phyloP scores from a whole-genome alignment of 2,797 vertebrate genomes.

The Squalus acanthias region DNA sequence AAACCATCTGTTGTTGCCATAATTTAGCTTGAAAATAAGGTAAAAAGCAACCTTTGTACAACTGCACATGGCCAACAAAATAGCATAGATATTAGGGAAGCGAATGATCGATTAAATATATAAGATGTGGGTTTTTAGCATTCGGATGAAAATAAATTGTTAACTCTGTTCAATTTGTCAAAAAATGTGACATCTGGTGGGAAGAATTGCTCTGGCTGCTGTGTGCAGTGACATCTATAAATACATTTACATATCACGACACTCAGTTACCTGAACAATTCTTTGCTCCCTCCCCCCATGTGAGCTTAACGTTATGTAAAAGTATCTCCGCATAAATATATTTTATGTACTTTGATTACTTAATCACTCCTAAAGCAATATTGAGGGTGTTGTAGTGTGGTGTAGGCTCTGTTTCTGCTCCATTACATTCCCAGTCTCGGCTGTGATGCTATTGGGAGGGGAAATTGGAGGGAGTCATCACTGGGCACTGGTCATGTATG shows the following conservation, averaged over 20 bases:
- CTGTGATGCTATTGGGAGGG: not conserved
- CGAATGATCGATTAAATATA: not conserved
- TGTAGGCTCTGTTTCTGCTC: not conserved
- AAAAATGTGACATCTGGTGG: not conserved
- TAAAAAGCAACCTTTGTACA: not conserved
- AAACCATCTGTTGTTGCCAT: not conserved
- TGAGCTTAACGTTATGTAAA: not conserved
- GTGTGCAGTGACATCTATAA: not conserved
- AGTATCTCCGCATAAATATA: not conserved
- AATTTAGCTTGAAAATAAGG: not conserved
- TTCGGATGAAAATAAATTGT: not conserved
- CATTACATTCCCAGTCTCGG: not conserved
- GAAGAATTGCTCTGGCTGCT: not conserved
- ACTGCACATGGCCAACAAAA: not conserved
- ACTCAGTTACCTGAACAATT: not conserved
- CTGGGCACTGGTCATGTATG: not conserved
- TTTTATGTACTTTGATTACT: not conserved
- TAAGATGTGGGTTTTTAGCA: not conserved
- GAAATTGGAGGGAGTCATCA: not conserved
- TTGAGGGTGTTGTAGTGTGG: not conserved
- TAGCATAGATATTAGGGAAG: not conserved
- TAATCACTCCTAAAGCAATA: not conserved
- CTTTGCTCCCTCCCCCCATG: not conserved
- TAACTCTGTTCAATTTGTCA: not conserved
- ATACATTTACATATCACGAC: not conserved